Base-by-base conservation (phyloP, 1,140 invertebrate genomes). In the Bombus confusus region DNA sequence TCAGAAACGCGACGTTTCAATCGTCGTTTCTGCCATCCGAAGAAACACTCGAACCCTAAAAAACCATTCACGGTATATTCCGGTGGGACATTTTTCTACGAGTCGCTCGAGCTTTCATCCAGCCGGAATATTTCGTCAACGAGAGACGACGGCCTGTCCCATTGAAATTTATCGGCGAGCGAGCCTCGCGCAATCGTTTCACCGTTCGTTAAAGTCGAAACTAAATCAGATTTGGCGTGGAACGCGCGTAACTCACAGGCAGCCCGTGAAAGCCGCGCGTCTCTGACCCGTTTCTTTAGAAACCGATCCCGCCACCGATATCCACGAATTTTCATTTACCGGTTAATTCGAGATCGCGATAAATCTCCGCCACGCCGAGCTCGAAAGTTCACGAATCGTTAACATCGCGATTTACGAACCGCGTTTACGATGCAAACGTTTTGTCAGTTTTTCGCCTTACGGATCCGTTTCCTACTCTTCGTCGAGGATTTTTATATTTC, bases 121-220 rank as follows among this genome's bases (percentile, higher is more conserved):
- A 66, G 5, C 64, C 64, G 64, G 13, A 31, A 66, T 66, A 66
- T 66, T 66, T 66, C 64, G 64, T 66, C 64, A 66, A 66, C 64
- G 64, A 66, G 64, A 66, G 64, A 66, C 64, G 64, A 66, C 64
- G 64, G 64, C 64, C 15, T 15, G 15, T 31, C 31, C 64, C 64
- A 66, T 66, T 66, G 64, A 66, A 66, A 66, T 66, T 66, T 66
- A 66, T 66, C n/a, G 64, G 64, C n/a, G 0, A 18, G n/a, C 64
- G 64, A 66, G n/a, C n/a, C 5, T 66, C 64, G 64, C n/a, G 6
- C n/a, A 31, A 66, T 66, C 64, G 64, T 66, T 66, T 66, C 64
- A 18, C 64, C 64, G 64, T 66, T 66, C 64, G 64, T 66, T 66
- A 66, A 66, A 66, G 64, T 66, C n/a, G 64, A 15, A 15, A 18